Conservation (phyloP, 2,888 invertebrate genomes). For the Phymatocera aterrima region DNA sequence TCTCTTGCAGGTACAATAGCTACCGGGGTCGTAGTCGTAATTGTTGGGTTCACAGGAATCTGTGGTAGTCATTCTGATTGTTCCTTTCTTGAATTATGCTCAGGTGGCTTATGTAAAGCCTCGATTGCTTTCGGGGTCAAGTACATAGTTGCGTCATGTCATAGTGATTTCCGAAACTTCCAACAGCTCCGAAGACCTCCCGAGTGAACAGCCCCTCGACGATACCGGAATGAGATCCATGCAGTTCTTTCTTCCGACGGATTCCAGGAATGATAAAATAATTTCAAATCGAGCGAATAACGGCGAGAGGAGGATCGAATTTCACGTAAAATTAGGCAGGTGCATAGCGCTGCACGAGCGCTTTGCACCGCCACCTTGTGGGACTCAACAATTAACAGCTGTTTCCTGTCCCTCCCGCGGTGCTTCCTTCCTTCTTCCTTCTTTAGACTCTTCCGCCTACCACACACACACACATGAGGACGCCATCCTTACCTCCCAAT, state of each 20-base stretch:
- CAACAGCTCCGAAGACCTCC: too few relatives aligned
- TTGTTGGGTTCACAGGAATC: not conserved
- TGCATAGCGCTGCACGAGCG: not conserved
- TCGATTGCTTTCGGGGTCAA: conserved; percentile 29
- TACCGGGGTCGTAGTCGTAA: not conserved
- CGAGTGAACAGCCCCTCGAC: not conserved
- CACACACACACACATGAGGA: not conserved
- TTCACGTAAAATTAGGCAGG: conserved; percentile 5
- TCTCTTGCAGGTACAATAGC: not conserved
- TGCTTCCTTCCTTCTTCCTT: conserved; percentile 27
- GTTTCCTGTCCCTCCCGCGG: conserved; percentile 33
- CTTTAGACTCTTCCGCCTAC: conserved; percentile 28
- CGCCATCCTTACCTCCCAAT: not conserved
- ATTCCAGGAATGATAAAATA: too few relatives aligned
- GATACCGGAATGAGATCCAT: not conserved
- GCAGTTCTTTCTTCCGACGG: not conserved
- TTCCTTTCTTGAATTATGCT: not conserved
- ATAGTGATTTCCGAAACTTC: too few relatives aligned
- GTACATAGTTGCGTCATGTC: too few relatives aligned
- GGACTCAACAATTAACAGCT: conserved; percentile 39
- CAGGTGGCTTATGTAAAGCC: not conserved
- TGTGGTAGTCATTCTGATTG: not conserved
- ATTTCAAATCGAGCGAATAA: too few relatives aligned
- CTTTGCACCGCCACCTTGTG: not conserved
- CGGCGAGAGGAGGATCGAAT: not conserved